A percentile compares a stretch with the other conserved stretches of the same genome.
These are phyloP conservation scores for Drepana falcataria DNA, from an alignment of 2,888 invertebrate genomes.

Conservation along the genomic window DNA sequence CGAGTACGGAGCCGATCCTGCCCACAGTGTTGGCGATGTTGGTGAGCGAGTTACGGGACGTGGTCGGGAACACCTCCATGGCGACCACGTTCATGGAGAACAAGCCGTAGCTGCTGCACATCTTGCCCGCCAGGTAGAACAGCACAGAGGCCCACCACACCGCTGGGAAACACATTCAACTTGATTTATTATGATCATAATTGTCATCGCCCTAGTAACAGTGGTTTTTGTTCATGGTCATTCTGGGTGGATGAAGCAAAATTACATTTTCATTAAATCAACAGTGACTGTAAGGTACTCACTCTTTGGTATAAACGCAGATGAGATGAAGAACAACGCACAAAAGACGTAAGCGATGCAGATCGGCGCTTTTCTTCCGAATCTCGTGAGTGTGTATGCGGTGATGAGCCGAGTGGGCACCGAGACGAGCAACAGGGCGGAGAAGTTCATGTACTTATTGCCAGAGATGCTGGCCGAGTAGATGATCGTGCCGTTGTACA, in stretches of 20 bases:
- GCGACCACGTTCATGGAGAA: conserved; percentile 82
- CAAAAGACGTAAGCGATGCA: conserved; percentile 65
- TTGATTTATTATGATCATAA: too few species aligned
- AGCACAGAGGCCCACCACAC: conserved; percentile 61
- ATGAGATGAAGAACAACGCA: conserved; percentile 72
- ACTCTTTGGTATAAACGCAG: conserved; percentile 76
- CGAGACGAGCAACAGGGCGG: conserved; percentile 80
- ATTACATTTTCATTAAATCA: too few species aligned
- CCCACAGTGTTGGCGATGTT: conserved; percentile 82
- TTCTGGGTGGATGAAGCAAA: too few species aligned
- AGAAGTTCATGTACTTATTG: conserved; percentile 87
- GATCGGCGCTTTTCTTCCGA: conserved; percentile 76
- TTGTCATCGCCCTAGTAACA: too few species aligned
- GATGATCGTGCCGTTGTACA: conserved; percentile 87
- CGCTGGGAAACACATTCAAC: conserved; percentile 32
- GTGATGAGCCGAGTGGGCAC: conserved; percentile 78
- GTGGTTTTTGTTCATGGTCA: too few species aligned
- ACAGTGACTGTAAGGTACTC: conserved; percentile 22
- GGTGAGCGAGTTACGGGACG: conserved; percentile 80
- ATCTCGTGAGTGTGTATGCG: conserved; percentile 79
- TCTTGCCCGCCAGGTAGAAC: conserved; percentile 81
- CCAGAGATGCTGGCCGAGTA: conserved; percentile 86
- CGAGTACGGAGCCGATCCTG: conserved; percentile 81
- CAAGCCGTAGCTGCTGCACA: conserved; percentile 82
- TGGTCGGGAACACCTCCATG: conserved; percentile 84